A percentile compares a stretch with the other conserved stretches of the same genome.
Conservation (phyloP, 2,888 invertebrate genomes). For the Saturnia japonica region DNA sequence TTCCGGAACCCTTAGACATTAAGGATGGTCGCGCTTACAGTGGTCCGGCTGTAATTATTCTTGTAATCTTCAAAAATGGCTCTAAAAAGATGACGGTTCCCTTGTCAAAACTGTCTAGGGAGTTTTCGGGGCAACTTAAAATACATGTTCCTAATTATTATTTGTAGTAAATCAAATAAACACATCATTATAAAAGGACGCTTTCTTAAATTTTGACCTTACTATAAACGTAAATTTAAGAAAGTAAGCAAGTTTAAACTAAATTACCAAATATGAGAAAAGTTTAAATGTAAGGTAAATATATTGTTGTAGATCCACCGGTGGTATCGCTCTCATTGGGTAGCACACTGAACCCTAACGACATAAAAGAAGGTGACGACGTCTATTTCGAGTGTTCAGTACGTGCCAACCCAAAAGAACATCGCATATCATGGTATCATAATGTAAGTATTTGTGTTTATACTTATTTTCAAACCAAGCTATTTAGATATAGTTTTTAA, state of each 20-base stretch:
- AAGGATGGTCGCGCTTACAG: too few relatives aligned
- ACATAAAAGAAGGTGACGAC: constrained; percentile 95
- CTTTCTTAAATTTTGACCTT: not conserved
- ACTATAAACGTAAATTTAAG: too few relatives aligned
- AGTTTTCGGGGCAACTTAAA: too few relatives aligned
- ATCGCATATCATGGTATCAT: constrained; percentile 94
- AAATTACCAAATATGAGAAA: not conserved
- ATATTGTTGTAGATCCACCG: constrained; percentile 86
- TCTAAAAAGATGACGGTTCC: too few relatives aligned
- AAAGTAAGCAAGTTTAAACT: not conserved
- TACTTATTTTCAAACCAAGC: not conserved
- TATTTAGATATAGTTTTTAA: too few relatives aligned
- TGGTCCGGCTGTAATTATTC: too few relatives aligned
- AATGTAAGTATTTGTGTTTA: constrained; percentile 84
- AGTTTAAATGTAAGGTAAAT: not conserved
- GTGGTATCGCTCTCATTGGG: constrained; percentile 91
- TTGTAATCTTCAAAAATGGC: too few relatives aligned
- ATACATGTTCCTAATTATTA: too few relatives aligned
- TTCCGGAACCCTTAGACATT: too few relatives aligned
- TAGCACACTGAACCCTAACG: constrained; percentile 91
- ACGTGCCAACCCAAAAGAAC: constrained; percentile 91
- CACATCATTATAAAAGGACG: not conserved
- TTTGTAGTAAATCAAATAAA: too few relatives aligned
- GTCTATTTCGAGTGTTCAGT: constrained; percentile 95
- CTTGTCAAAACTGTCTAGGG: too few relatives aligned